Conservation (phyloP, 2,888 invertebrate species). For the Uloborus plumipes region DNA sequence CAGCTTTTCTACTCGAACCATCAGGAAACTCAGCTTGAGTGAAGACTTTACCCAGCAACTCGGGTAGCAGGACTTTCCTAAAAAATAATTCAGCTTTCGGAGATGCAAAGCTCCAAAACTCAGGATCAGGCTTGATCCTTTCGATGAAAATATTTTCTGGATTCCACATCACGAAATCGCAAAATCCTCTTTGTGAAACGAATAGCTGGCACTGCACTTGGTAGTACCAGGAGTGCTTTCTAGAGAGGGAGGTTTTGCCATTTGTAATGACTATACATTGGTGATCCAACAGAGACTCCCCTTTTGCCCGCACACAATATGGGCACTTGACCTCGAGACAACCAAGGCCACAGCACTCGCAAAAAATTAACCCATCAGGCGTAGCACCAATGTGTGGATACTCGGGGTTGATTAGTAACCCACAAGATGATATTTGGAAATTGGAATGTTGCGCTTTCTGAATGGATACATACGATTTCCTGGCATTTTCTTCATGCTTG, state of each 20-base stretch:
- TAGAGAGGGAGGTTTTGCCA: not conserved
- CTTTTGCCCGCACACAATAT: not conserved
- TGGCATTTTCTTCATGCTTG: not conserved
- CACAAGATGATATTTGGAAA: not conserved
- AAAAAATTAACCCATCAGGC: not conserved
- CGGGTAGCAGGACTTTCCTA: not conserved
- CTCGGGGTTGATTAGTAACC: too few species aligned
- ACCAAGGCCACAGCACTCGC: not conserved
- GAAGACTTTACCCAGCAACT: not conserved
- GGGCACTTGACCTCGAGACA: not conserved
- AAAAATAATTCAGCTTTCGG: not conserved
- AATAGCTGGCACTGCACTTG: not conserved
- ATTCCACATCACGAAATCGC: slow-evolving; percentile 2
- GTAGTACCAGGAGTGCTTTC: not conserved
- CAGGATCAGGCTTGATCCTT: not conserved
- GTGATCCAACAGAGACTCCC: not conserved
- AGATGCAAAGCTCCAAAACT: not conserved
- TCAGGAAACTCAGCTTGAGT: not conserved
- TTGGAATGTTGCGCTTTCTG: not conserved
- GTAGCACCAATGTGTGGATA: not conserved
- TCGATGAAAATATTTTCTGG: too few species aligned
- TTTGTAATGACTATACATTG: not conserved
- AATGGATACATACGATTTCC: not conserved
- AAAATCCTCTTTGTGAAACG: not conserved
- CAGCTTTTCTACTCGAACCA: too few species aligned